phyloP scores from a whole-genome alignment of 2,113 vertebrate genomes.

The Gasterosteus nipponicus region DNA sequence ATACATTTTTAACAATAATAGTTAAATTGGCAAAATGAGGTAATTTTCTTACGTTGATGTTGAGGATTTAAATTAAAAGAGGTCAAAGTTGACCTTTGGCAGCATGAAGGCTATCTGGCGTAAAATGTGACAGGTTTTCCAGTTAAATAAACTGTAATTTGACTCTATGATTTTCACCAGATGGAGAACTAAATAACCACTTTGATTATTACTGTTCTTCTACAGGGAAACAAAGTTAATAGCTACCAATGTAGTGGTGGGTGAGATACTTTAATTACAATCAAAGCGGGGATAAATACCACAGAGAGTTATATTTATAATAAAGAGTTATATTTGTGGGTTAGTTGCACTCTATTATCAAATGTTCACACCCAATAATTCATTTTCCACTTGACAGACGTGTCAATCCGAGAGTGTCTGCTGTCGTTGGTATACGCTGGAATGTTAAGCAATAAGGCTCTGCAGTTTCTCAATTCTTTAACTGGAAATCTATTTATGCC shows the following conservation, averaged over 20 bases:
- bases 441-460: constrained; percentile 35
- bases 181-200: neutral
- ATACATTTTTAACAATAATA: neutral
- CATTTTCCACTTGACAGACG: neutral
- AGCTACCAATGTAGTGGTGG: neutral
- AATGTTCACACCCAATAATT: neutral
- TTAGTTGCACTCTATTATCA: neutral
- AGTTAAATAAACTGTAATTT: neutral
- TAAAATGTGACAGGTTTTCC: neutral
- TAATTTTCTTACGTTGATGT: no score
- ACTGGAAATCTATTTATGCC: constrained; percentile 40
- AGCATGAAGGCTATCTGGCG: no score
- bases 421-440: constrained; percentile 22
- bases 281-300: neutral
- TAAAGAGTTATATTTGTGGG: neutral
- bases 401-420: constrained; percentile 5
- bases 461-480: neutral
- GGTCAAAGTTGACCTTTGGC: no score
- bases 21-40: no score
- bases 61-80: neutral
- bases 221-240: neutral
- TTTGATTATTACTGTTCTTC: neutral
- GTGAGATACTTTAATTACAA: neutral
- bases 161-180: neutral
- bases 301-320: neutral